phyloP scores from a whole-genome alignment of 1,140 invertebrate species.

The Tetramorium alpestre region DNA sequence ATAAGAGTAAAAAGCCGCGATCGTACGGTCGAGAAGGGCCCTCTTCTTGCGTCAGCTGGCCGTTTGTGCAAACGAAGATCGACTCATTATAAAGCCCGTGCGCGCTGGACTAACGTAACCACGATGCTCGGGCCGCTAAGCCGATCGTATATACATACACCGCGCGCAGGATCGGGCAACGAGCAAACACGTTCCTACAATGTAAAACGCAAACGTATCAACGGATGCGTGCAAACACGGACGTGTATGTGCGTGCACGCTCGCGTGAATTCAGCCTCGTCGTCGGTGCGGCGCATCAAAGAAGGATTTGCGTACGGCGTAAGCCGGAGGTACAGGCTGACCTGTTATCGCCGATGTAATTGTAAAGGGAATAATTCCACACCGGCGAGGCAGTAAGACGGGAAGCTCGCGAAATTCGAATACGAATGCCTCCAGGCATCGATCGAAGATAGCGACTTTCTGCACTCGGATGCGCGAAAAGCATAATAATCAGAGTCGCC shows the following conservation, averaged over 20 bases:
- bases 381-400: slow-evolving; percentile 7
- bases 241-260: slow-evolving; percentile 20
- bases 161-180: slow-evolving; percentile 23
- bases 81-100: slow-evolving; percentile 54
- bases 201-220: slow-evolving; percentile 54
- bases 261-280: slow-evolving; percentile 48
- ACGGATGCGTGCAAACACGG: slow-evolving; percentile 42
- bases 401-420: slow-evolving; percentile 35
- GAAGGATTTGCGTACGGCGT: slow-evolving; percentile 53
- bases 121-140: slow-evolving; percentile 38
- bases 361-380: slow-evolving; percentile 44
- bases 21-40: slow-evolving; percentile 3
- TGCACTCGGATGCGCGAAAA: slow-evolving; percentile 11
- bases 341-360: slow-evolving; percentile 54
- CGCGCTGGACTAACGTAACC: slow-evolving; percentile 40
- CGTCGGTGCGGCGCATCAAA: slow-evolving; percentile 42
- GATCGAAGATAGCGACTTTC: slow-evolving; percentile 10
- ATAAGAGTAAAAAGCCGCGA: slow-evolving; percentile 59
- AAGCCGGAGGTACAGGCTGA: slow-evolving; percentile 25
- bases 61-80: slow-evolving; percentile 60
- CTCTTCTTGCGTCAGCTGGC: slow-evolving; percentile 48
- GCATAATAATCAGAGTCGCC: background rate
- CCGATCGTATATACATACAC: slow-evolving; percentile 19
- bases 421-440: slow-evolving; percentile 5
- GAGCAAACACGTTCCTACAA: slow-evolving; percentile 49